These are phyloP conservation scores for Mixornis gularis DNA, from an alignment of 2,113 vertebrate genomes.

Conservation along the genomic window DNA sequence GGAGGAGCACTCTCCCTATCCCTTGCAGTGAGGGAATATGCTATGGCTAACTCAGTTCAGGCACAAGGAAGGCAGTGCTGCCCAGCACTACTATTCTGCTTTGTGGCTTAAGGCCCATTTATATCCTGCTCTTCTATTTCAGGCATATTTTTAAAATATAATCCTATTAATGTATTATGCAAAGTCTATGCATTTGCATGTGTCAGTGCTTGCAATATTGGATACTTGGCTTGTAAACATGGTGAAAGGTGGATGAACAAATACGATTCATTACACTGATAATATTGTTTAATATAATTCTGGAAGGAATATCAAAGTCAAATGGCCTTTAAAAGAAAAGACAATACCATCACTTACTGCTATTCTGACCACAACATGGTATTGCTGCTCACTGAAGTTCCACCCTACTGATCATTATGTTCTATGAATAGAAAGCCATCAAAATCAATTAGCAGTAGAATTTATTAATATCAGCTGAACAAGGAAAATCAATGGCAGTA, in stretches of 20 bases:
- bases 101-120: background rate
- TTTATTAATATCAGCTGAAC: background rate
- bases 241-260: background rate
- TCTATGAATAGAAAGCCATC: background rate
- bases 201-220: background rate
- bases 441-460: background rate
- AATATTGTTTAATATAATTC: background rate
- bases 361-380: background rate
- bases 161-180: background rate
- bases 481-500: background rate
- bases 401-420: background rate
- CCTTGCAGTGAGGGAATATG: rapidly evolving
- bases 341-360: rapidly evolving
- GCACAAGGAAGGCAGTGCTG: background rate
- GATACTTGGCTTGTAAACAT: background rate
- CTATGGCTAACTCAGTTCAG: background rate
- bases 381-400: background rate
- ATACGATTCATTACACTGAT: background rate
- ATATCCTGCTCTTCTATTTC: background rate
- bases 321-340: background rate
- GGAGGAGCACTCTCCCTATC: background rate
- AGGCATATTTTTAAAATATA: background rate
- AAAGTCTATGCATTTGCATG: background rate
- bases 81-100: background rate
- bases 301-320: background rate